A percentile compares a stretch with the other conserved stretches of the same genome.
phyloP scores from a whole-genome alignment of 2,113 vertebrate species.

The Hemicordylus capensis region DNA sequence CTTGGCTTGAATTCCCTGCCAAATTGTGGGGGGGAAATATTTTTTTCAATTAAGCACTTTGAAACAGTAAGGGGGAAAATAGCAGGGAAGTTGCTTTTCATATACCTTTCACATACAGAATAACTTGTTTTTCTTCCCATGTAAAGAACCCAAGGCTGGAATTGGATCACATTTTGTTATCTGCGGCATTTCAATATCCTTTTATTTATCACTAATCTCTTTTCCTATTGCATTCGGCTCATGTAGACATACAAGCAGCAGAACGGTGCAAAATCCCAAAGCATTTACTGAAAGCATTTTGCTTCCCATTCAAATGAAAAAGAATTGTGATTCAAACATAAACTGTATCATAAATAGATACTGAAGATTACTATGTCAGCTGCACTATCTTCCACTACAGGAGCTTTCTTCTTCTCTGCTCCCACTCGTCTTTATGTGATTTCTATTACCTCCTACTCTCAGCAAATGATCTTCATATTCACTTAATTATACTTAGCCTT shows the following conservation, averaged over 20 bases:
- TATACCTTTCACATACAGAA: constrained; percentile 66
- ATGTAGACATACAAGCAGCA: constrained; percentile 54
- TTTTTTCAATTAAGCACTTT: neutral
- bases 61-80: constrained; percentile 14
- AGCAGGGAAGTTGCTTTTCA: constrained; percentile 60
- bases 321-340: constrained; percentile 43
- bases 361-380: constrained; percentile 23
- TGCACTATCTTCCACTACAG: constrained; percentile 27
- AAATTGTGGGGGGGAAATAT: neutral
- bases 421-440: constrained; percentile 30
- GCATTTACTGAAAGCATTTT: constrained; percentile 37
- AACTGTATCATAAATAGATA: constrained; percentile 38
- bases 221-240: constrained; percentile 48
- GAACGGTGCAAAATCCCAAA: constrained; percentile 42
- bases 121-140: constrained; percentile 41
- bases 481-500: constrained; percentile 52
- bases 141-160: constrained; percentile 59
- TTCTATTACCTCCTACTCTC: constrained; percentile 40
- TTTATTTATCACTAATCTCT: constrained; percentile 71
- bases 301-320: constrained; percentile 45
- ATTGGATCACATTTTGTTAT: constrained; percentile 65
- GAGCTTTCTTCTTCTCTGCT: constrained; percentile 28
- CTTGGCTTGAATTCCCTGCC: constrained; percentile 36
- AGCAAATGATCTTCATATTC: constrained; percentile 42
- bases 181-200: constrained; percentile 72